These are phyloP conservation scores for Mechanitis messenoides DNA, from an alignment of 2,888 invertebrate genomes.

Conservation along the genomic window DNA sequence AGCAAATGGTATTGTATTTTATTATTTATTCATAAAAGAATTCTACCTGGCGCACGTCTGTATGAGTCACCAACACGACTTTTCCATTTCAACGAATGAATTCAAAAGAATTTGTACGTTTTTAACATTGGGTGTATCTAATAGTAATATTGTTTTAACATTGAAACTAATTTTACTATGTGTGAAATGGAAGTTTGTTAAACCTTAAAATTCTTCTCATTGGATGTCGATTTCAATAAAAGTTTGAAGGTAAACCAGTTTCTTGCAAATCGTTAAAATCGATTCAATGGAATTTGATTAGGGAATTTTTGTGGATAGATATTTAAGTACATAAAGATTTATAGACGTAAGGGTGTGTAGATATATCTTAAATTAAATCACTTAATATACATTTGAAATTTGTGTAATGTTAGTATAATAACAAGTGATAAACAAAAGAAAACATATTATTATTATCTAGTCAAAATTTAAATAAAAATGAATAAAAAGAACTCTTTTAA, in stretches of 20 bases:
- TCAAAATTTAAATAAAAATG: no score
- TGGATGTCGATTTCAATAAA: background rate
- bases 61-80: no score
- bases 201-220: background rate
- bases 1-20: background rate
- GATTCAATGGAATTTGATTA: background rate
- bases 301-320: background rate
- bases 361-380: no score
- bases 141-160: background rate
- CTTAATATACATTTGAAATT: no score
- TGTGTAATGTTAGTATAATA: no score
- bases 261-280: background rate
- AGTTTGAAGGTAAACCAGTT: constrained; percentile 4
- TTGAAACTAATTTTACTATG: background rate
- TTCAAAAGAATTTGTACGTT: no score
- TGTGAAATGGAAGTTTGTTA: background rate
- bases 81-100: no score
- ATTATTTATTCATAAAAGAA: background rate
- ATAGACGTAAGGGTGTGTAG: no score
- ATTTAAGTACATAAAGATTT: background rate
- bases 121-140: background rate
- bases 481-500: no score
- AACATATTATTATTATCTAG: no score
- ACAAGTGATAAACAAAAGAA: no score
- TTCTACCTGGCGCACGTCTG: background rate